Percentiles rank a stretch among this genome's conserved stretches.
These are phyloP conservation scores for Genyomyrus donnyi DNA, from an alignment of 2,113 vertebrate species.

Conservation along the genomic window DNA sequence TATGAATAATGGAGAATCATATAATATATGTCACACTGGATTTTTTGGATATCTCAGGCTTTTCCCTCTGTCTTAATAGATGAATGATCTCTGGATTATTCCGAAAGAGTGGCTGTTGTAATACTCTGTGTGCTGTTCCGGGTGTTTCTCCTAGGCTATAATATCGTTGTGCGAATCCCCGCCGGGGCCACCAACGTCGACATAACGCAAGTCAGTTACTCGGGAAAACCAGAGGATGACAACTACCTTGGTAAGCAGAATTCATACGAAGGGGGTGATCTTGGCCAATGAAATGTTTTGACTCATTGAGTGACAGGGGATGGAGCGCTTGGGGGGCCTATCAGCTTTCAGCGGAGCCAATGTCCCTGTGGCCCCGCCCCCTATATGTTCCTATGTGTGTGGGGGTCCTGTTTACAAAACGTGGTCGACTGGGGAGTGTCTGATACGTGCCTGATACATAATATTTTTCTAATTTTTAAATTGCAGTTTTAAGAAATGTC, in stretches of 20 bases:
- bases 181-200: constrained; percentile 91
- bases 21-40: not conserved
- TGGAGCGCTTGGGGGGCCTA: not conserved
- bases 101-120: not conserved
- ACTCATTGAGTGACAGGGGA: not conserved
- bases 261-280: not conserved
- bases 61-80: not conserved
- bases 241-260: constrained; percentile 85
- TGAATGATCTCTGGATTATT: not conserved
- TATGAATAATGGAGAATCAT: not conserved
- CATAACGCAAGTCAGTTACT: constrained; percentile 88
- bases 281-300: not conserved
- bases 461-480: not conserved
- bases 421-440: not conserved
- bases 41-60: not conserved
- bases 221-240: constrained; percentile 89
- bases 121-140: not conserved
- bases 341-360: not conserved
- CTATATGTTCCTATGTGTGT: not conserved
- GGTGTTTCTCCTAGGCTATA: constrained; percentile 72
- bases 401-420: not conserved
- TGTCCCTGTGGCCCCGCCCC: not conserved
- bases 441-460: not conserved
- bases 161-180: constrained; percentile 82
- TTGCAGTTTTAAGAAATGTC: not conserved